Evolutionary conservation across 2,888 invertebrate species (phyloP).

Genomic region (Bhutanitis thaidina): DNA sequence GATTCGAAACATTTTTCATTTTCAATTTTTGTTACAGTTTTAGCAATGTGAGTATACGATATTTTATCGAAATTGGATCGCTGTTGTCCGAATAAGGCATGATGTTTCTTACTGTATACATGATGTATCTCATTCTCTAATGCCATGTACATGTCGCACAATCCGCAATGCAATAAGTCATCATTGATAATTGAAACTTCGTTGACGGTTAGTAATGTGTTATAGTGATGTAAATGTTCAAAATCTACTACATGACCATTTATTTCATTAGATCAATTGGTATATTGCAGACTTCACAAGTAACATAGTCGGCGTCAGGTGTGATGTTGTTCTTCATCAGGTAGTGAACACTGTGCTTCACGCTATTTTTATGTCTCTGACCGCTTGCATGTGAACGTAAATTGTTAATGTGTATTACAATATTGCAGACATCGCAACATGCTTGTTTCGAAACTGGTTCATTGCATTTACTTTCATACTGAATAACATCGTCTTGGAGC

Average conservation of each 20-base stretch:
- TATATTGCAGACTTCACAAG: background rate
- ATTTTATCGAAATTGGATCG: too few relatives aligned
- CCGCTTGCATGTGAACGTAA: background rate
- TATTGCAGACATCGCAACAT: constrained; percentile 1
- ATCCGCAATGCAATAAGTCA: background rate
- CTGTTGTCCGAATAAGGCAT: background rate
- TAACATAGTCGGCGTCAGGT: background rate
- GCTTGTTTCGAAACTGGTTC: background rate
- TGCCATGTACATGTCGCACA: background rate
- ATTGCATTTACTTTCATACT: background rate
- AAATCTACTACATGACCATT: background rate
- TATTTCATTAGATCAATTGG: background rate
- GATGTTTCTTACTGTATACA: background rate
- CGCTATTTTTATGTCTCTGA: background rate
- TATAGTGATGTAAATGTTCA: background rate
- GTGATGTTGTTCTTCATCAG: background rate
- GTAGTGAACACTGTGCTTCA: background rate
- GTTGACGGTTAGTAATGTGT: background rate
- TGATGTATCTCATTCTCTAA: background rate
- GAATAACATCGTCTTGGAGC: too few relatives aligned
- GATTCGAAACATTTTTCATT: too few relatives aligned
- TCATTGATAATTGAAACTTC: background rate
- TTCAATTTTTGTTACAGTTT: too few relatives aligned
- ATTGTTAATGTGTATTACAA: background rate
- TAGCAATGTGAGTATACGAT: too few relatives aligned